These are phyloP conservation scores for Macaca fascicularis DNA, from an alignment of 2,113 vertebrate genomes.

Conservation along the genomic window T2T-MFA8v1.1 NC_088394.1:13371501-13372000, in stretches of 20 bases:
- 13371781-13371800: background rate
- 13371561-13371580: background rate
- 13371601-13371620: background rate
- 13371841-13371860: background rate
- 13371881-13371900: background rate
- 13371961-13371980: accelerated
- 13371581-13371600: background rate
- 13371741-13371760: background rate
- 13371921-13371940: too few relatives aligned
- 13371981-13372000: background rate
- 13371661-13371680: background rate
- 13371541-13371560: background rate
- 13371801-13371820: background rate
- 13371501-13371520: background rate
- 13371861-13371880: background rate
- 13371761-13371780: background rate
- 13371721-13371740: background rate
- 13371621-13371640: background rate
- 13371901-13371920: background rate
- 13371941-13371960: background rate
- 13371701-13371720: background rate
- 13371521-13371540: background rate
- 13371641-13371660: background rate
- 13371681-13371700: background rate
- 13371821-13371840: background rate